Base-by-base conservation (phyloP, 1,140 invertebrate species). In the Episyrphus balteatus region DNA sequence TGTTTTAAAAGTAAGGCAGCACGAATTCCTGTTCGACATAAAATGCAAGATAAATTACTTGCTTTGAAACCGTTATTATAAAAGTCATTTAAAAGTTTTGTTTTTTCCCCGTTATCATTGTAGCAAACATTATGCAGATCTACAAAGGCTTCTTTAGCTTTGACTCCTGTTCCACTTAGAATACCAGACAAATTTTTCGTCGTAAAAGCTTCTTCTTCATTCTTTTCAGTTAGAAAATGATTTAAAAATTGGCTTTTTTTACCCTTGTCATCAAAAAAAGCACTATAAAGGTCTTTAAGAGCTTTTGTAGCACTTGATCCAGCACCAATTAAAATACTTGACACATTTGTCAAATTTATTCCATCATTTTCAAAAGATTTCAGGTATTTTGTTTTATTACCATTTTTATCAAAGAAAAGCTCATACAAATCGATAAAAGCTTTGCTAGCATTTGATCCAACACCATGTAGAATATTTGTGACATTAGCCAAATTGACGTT, bases 71-170 rank as follows among this genome's bases (percentile, higher is more conserved):
- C 55, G 50, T 34, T 47, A 40, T 54, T 42, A 44, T 51, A 36
- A n/a, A 57, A 54, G 52, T 48, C 44, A 42, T 54, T 38, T 51
- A 54, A 52, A 19, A 51, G 42, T 47, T 55, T 7, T 47, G 53
- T 49, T 50, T 30, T 47, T 43, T 57, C 47, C 21, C 53, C 51
- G 26, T 54, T 49, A 3, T 52, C 50, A 48, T 51, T 37, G 53
- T 58, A 60, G 34, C 55, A 60, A 41, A 51, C 14, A 48, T 46
- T 41, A 52, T 57, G 46, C 14, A 62, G 54, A 17, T 57, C 46
- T 51, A 50, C 34, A 51, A 60, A 57, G 48, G 52, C 52, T 15
- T 51, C 17, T 44, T 30, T 44, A 48, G 52, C 53, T 21, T 51
- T 58, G 46, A 45, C 43, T 52, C 59, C 58, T 51, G 53, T 43